These are phyloP conservation scores for Columba janthina DNA, from an alignment of 2,113 vertebrate species.

Conservation along the genomic window DNA sequence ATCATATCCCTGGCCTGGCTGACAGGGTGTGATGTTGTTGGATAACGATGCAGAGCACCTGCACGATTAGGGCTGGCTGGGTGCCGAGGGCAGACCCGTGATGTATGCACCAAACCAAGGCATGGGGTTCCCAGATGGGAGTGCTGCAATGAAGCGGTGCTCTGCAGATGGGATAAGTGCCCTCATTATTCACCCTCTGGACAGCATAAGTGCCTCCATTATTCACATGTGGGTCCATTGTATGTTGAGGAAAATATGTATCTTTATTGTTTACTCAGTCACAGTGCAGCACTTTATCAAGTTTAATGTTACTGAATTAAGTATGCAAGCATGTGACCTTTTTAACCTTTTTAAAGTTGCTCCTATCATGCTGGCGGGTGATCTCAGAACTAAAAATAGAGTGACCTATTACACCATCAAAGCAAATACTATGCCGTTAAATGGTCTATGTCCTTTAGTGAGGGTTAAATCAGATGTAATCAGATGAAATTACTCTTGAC, in stretches of 20 bases:
- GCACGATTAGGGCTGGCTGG: neutral
- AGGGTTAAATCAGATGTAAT: neutral
- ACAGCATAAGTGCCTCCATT: constrained; percentile 51
- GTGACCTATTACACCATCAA: neutral
- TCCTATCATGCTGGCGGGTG: neutral
- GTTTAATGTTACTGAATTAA: neutral
- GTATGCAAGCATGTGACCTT: neutral
- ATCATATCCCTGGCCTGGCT: neutral
- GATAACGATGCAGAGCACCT: neutral
- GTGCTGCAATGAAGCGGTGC: accelerated
- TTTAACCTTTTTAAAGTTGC: neutral
- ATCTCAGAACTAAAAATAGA: neutral
- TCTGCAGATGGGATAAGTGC: neutral
- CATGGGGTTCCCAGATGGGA: neutral
- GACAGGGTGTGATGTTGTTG: neutral
- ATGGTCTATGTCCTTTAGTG: neutral
- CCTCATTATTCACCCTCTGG: constrained; percentile 44
- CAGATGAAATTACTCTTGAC: neutral
- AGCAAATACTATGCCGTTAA: neutral
- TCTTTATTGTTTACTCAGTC: constrained; percentile 12
- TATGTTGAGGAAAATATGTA: constrained; percentile 26
- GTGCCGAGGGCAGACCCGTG: neutral
- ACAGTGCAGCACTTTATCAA: neutral
- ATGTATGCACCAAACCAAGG: neutral
- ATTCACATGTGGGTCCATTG: neutral